Evolutionary conservation across 1,140 invertebrate genomes (phyloP).

Genomic region (Aethina tumida): DNA sequence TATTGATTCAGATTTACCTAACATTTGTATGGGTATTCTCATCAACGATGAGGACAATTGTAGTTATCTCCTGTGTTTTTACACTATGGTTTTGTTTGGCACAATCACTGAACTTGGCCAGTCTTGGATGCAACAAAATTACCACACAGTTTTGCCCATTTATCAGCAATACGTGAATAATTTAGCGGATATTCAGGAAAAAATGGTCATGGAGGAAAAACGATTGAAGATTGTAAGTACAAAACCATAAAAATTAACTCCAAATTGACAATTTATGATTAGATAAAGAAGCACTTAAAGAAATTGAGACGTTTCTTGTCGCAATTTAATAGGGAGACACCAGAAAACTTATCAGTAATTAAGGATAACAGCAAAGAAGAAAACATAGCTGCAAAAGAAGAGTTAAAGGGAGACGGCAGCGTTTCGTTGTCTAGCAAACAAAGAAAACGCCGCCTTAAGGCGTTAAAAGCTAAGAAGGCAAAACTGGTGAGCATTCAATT

Average conservation of each 20-base stretch:
- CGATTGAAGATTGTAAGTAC: constrained; percentile 13
- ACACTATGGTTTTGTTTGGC: constrained; percentile 9
- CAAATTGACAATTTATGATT: constrained; percentile 1
- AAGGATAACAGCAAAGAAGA: too few species aligned
- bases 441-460: constrained; percentile 19
- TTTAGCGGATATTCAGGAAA: constrained; percentile 4
- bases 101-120: constrained; percentile 11
- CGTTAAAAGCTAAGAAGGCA: constrained; percentile 20
- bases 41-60: constrained; percentile 8
- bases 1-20: constrained; percentile 6
- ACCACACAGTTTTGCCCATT: constrained; percentile 8
- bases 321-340: not conserved
- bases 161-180: constrained; percentile 5
- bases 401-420: constrained; percentile 3
- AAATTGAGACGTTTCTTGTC: constrained; percentile 10
- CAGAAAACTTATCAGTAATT: not conserved
- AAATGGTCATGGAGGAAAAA: constrained; percentile 11
- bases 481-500: constrained; percentile 21
- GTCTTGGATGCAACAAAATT: constrained; percentile 15
- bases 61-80: constrained; percentile 12
- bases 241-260: not conserved
- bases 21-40: constrained; percentile 8
- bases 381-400: too few species aligned
- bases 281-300: constrained; percentile 17
- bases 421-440: constrained; percentile 15